Base-by-base conservation (phyloP, 2,888 invertebrate genomes). In the Leuctra nigra region DNA sequence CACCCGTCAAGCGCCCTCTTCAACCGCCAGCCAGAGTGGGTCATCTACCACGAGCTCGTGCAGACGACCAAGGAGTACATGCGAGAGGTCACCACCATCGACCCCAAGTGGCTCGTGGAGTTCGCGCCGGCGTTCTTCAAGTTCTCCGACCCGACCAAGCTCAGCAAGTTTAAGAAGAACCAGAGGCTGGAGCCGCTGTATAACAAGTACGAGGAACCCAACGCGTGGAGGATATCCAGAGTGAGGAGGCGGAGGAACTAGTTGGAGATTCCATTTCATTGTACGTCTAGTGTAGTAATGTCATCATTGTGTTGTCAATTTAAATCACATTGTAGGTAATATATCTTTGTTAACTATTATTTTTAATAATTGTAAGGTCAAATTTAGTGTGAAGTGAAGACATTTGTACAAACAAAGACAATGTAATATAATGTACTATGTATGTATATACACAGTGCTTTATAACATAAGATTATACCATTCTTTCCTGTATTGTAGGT, bases 21-120 rank as follows among this genome's bases (percentile, higher is more conserved):
- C 72, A 97, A 99, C 73, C 78, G 97, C 55, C 98, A 99, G 71
- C 99, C 99, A 0, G 98, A 99, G 74, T 99, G 98, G 98, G 96
- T 99, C 0, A 92, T 99, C 62, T 99, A 99, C 71, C 98, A 99
- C 69, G 99, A 99, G 73, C 75, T 99, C 63, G 97, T 99, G 2
- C 91, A 97, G 73, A 99, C 98, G 0, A 98, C 98, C 0, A 98
- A 98, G 69, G 98, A 98, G 70, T 99, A 99, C 72, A 99, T 98
- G 98, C 80, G 97, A 24, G 96, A 99, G 74, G 97, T 98, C 11
- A 94, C 93, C 0, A 91, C 94, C 0, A 94, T 95, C 56, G 95
- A 96, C 75, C 94, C 95, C 0, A 94, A 94, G 72, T 99, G 99
- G 99, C 77, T 99, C 56, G 97, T 99, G 0, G 98, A 99, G 71